A percentile compares a stretch with the other conserved stretches of the same genome.
phyloP scores from a whole-genome alignment of 2,888 invertebrate species.

The Troides oblongomaculatus region DNA sequence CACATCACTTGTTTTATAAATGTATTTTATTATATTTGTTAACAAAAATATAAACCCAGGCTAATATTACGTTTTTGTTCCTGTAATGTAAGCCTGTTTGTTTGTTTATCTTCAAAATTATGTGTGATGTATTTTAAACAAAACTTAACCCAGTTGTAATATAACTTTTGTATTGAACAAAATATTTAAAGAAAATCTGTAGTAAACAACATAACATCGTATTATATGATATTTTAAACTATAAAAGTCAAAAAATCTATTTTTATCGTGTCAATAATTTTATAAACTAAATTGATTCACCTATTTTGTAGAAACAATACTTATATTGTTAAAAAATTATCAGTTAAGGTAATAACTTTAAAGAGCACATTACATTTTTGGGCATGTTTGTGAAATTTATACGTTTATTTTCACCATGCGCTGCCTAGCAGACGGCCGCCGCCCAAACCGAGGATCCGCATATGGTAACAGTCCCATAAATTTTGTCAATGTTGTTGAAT shows the following conservation, averaged over 20 bases:
- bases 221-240: no score
- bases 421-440: slow-evolving; percentile 86
- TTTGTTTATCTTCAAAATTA: neutral
- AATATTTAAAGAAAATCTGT: neutral
- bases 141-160: neutral
- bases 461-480: slow-evolving; percentile 85
- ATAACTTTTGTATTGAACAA: neutral
- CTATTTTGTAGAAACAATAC: no score
- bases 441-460: slow-evolving; percentile 93
- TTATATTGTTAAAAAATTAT: neutral
- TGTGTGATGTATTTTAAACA: neutral
- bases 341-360: neutral
- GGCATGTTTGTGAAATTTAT: slow-evolving; percentile 56
- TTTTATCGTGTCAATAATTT: no score
- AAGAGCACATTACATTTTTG: slow-evolving; percentile 34
- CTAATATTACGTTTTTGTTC: neutral
- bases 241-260: no score
- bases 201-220: neutral
- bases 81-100: no score
- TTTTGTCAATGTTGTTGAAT: slow-evolving; percentile 64
- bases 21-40: neutral
- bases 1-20: neutral
- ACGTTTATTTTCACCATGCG: slow-evolving; percentile 79
- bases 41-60: neutral
- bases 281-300: no score